phyloP scores from a whole-genome alignment of 2,113 vertebrate genomes.

The Syngnathus scovelli region DNA sequence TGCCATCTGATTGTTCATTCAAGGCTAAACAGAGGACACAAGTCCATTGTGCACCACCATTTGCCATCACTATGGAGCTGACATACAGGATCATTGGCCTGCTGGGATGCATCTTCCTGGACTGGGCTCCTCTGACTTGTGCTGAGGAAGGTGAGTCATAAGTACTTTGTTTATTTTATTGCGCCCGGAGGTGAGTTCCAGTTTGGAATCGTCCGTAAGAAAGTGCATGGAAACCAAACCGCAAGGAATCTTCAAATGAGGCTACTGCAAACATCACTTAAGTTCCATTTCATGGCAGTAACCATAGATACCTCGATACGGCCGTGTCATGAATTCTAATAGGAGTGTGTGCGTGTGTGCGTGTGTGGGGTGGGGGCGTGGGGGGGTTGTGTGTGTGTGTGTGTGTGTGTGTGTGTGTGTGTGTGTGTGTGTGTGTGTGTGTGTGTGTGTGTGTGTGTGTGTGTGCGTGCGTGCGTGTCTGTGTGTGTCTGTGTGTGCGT shows the following conservation, averaged over 20 bases:
- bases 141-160: conserved; percentile 72
- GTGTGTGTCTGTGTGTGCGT: not conserved
- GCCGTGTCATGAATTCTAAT: not conserved
- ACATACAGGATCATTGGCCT: conserved; percentile 44
- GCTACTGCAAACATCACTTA: not conserved
- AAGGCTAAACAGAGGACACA: not conserved
- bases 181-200: not conserved
- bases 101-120: conserved; percentile 55
- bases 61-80: conserved; percentile 60
- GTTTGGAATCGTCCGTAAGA: not conserved
- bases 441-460: too few species aligned
- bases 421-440: too few species aligned
- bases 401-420: not conserved
- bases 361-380: too few species aligned
- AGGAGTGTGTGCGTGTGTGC: not conserved
- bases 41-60: conserved; percentile 7
- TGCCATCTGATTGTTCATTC: conserved; percentile 27
- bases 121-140: conserved; percentile 38
- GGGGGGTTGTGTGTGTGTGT: too few species aligned
- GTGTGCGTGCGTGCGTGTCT: not conserved
- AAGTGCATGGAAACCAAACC: conserved; percentile 1
- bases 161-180: not conserved
- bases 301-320: not conserved
- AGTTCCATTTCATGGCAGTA: not conserved
- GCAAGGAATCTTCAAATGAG: not conserved